Conservation (phyloP, 2,797 vertebrate genomes). For the Bryconaethiops microstoma region DNA sequence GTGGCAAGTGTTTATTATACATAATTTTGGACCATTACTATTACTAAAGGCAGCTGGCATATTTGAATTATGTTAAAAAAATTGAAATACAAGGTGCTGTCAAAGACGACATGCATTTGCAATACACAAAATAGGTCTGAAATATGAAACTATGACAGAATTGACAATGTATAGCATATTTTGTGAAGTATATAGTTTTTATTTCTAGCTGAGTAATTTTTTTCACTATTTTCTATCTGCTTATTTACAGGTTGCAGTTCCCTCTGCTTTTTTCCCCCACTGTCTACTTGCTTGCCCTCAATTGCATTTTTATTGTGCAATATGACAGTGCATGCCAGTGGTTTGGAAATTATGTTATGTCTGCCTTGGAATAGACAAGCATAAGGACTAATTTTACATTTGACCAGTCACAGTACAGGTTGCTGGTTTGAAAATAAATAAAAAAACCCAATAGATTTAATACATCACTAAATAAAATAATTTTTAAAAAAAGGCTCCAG, state of each 20-base stretch:
- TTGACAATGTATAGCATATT: no score
- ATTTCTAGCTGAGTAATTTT: background rate
- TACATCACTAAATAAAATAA: background rate
- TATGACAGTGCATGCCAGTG: background rate
- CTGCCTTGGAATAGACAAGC: background rate
- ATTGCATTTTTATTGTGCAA: slow-evolving; percentile 1
- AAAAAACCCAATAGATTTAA: background rate
- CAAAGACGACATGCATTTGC: no score
- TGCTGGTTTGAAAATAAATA: background rate
- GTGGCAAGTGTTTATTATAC: no score
- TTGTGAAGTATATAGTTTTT: background rate
- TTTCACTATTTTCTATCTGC: background rate
- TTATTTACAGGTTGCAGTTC: background rate
- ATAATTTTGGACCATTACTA: no score
- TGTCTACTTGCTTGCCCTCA: background rate
- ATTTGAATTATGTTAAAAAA: no score
- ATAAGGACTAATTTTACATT: background rate
- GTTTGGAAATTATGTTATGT: background rate
- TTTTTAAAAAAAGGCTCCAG: background rate
- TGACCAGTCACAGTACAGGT: background rate
- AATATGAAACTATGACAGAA: no score
- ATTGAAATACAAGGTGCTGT: no score
- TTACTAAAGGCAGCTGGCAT: no score
- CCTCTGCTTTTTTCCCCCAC: background rate
- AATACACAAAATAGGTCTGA: no score